Evolutionary conservation across 1,140 invertebrate species (phyloP), one percentile per base, ranked within the genome.

Genomic region (Meteorus sp.): DNA sequence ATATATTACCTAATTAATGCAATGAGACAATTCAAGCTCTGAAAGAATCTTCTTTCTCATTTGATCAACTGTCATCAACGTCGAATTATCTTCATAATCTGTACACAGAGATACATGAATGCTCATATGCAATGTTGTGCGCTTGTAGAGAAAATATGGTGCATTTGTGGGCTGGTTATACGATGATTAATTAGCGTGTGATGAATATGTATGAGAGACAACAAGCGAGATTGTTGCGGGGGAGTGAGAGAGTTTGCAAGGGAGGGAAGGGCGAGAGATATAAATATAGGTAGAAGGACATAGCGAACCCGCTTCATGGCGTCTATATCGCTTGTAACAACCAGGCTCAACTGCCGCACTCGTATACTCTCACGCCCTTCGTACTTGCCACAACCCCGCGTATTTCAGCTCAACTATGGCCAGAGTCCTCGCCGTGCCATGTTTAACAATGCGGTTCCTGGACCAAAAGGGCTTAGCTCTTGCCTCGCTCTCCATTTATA

Each of bases 171-270:
- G 56, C 51, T 68, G 48, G 65, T 66, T 43, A 63, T 47, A 66
- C 67, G 73, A 76, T 77, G 75, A 76, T 77, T 77, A 77, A 77
- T 77, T 77, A 77, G 72, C 70, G 71, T 76, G 76, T 76, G 75
- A 77, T 77, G 74, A 77, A 77, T 77, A 77, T 77, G 75, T 72
- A 77, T 79, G 74, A 77, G 73, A 60, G 68, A 65, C 70, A 70
- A 67, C n/a, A n/a, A n/a, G n/a, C n/a, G n/a, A n/a, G n/a, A n/a
- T n/a, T n/a, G n/a, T n/a, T n/a, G n/a, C n/a, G n/a, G n/a, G n/a
- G n/a, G n/a, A n/a, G n/a, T n/a, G n/a, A n/a, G 35, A 43, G 31
- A 45, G 47, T 31, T 39, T 11, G 44, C 6, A 27, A 19, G 44
- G 29, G 41, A 41, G 25, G 17, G 29, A 33, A 41, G 35, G 27